Evolutionary conservation across 2,113 vertebrate species (phyloP), one percentile per base, ranked within the genome.

Genomic region (Tetraodon nigroviridis): DNA sequence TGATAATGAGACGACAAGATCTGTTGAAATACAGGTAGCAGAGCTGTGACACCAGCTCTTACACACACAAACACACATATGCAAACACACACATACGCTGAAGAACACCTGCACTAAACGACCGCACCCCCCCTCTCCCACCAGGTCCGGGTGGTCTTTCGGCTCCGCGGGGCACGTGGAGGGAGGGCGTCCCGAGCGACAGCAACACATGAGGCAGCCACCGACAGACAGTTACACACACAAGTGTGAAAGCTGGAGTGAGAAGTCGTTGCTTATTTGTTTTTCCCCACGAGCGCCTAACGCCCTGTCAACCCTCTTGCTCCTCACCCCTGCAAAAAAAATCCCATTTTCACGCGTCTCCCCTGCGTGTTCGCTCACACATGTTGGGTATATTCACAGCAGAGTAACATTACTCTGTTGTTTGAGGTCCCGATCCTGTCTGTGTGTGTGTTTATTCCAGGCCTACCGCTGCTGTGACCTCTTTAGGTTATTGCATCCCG

Each of bases 251-350:
- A 72, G 67, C 74, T 47, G 73, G 72, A 84, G 85, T 82, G 85
- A 74, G 82, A 87, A 87, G 75, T 84, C 84, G 80, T 82, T 86
- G 78, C 87, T 87, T 87, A 84, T 89, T 86, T 82, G 62, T 78
- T 86, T 84, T 17, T 80, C 70, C 79, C 63, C 79, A 76, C 70
- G 15, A n/a, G 15, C 81, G 71, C 71, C 76, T 65, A 77, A 73
- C 69, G 73, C 69, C 81, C 50, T 44, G 73, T 81, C 84, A 51
- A 69, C 70, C 67, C 56, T n/a, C 69, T 68, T 55, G 47, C 69
- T 68, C 58, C 67, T 46, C 52, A 32, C 51, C 54, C 67, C 66
- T 52, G 61, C 56, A 58, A 49, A 54, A 55, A 78, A 55, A 78
- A 80, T 67, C 50, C 50, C 50, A 73, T 78, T 86, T 78, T 82